phyloP scores from a whole-genome alignment of 35 echinoderm and acorn worm species.

The Stichopus chloronotus region DNA sequence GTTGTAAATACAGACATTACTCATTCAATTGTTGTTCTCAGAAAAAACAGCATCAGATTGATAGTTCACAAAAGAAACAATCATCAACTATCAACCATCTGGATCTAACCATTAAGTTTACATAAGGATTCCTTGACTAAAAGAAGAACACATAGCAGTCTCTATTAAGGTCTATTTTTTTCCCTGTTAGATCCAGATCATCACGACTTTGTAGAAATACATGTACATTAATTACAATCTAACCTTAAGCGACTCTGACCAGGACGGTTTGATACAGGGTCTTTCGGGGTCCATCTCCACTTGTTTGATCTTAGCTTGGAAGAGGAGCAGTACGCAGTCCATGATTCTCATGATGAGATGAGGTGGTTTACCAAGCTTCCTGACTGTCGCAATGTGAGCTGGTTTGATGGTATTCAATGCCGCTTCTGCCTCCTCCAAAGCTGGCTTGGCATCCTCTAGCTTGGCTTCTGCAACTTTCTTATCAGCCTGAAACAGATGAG shows the following conservation, averaged over 20 bases:
- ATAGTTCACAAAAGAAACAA: too few relatives aligned
- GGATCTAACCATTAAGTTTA: too few relatives aligned
- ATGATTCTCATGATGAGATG: constrained; percentile 97
- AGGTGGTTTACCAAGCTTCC: constrained; percentile 96
- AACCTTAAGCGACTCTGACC: constrained; percentile 83
- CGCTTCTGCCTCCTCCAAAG: constrained; percentile 84
- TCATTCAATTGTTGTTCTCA: too few relatives aligned
- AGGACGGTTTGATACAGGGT: constrained; percentile 73
- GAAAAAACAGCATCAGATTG: too few relatives aligned
- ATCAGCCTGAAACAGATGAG: constrained; percentile 65
- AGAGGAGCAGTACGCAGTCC: constrained; percentile 89
- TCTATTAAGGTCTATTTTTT: too few relatives aligned
- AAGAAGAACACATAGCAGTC: too few relatives aligned
- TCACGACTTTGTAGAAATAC: too few relatives aligned
- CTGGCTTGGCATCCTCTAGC: constrained; percentile 83
- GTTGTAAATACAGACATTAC: too few relatives aligned
- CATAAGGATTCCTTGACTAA: too few relatives aligned
- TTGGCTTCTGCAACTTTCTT: constrained; percentile 75
- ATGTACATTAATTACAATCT: not conserved
- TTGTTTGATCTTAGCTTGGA: constrained; percentile 66
- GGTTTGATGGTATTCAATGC: constrained; percentile 99
- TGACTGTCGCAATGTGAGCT: constrained; percentile 83
- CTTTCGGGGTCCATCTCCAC: constrained; percentile 67
- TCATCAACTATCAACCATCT: too few relatives aligned
- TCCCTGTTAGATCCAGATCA: too few relatives aligned